Percentiles rank a stretch among this genome's conserved stretches.
Conservation (phyloP, 2,888 invertebrate species). For the Drosophila greeni region DNA sequence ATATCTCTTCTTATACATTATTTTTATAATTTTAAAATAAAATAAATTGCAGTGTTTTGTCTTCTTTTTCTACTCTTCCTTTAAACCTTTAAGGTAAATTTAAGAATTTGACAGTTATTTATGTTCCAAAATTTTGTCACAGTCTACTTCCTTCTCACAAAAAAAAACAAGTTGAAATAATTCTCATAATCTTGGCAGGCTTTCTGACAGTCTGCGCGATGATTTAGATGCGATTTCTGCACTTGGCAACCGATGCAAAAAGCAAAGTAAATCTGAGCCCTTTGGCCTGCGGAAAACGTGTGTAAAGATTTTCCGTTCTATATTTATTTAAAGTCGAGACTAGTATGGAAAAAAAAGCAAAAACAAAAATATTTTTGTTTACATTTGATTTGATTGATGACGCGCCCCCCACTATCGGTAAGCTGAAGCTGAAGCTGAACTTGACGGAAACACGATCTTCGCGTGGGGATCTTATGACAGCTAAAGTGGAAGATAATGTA, state of each 20-base stretch:
- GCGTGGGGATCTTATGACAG: background rate
- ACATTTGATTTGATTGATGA: constrained; percentile 46
- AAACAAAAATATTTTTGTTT: constrained; percentile 69
- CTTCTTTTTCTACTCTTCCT: background rate
- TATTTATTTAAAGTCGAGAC: constrained; percentile 10
- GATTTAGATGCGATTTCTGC: constrained; percentile 42
- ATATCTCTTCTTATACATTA: too few relatives aligned
- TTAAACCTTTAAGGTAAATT: background rate
- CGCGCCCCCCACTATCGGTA: constrained; percentile 7
- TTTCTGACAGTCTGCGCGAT: constrained; percentile 22
- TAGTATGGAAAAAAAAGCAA: constrained; percentile 17
- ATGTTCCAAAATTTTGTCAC: background rate
- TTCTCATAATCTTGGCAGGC: constrained; percentile 22
- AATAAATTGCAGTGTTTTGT: background rate
- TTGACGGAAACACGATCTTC: constrained; percentile 3
- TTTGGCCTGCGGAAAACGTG: constrained; percentile 35
- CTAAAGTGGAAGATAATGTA: too few relatives aligned
- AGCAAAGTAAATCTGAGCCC: constrained; percentile 19
- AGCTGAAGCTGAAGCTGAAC: background rate
- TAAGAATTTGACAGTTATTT: background rate
- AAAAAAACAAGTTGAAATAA: background rate
- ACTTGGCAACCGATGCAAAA: constrained; percentile 51
- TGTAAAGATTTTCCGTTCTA: constrained; percentile 12
- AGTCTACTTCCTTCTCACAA: constrained; percentile 4
- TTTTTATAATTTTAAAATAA: background rate